A percentile compares a stretch with the other conserved stretches of the same genome.
Conservation (phyloP, 2,888 invertebrate species). For the Andrena haemorrhoa region DNA sequence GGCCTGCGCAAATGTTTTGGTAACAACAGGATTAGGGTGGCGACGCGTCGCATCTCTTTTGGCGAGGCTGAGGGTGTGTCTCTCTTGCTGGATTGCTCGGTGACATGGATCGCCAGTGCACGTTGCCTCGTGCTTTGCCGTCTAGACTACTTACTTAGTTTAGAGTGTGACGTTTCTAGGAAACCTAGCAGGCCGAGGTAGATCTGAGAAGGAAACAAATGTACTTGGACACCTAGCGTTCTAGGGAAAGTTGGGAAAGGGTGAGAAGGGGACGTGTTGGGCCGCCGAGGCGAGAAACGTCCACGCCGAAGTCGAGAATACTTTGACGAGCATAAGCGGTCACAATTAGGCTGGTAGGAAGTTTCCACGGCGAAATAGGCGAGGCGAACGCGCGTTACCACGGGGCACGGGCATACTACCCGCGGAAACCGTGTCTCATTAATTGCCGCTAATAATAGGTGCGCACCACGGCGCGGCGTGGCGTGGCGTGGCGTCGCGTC, state of each 20-base stretch:
- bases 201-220: not conserved
- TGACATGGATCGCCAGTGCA: too few relatives aligned
- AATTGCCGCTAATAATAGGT: slow-evolving; percentile 79
- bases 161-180: not conserved
- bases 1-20: slow-evolving; percentile 42
- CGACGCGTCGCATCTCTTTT: not conserved
- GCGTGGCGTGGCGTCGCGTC: too few relatives aligned
- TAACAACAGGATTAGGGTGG: slow-evolving; percentile 43
- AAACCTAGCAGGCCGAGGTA: not conserved
- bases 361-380: slow-evolving; percentile 77
- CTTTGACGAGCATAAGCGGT: slow-evolving; percentile 58
- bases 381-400: slow-evolving; percentile 79
- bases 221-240: not conserved
- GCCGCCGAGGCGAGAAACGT: slow-evolving; percentile 22
- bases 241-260: not conserved
- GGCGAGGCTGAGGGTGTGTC: not conserved
- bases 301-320: slow-evolving; percentile 51
- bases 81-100: too few relatives aligned
- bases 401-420: slow-evolving; percentile 77
- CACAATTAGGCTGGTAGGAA: slow-evolving; percentile 74
- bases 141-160: not conserved
- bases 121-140: not conserved
- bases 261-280: not conserved
- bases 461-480: slow-evolving; percentile 37
- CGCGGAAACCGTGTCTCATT: slow-evolving; percentile 77